phyloP scores from a whole-genome alignment of 92 coral and sea anemone species.

The Porites cylindrica region DNA sequence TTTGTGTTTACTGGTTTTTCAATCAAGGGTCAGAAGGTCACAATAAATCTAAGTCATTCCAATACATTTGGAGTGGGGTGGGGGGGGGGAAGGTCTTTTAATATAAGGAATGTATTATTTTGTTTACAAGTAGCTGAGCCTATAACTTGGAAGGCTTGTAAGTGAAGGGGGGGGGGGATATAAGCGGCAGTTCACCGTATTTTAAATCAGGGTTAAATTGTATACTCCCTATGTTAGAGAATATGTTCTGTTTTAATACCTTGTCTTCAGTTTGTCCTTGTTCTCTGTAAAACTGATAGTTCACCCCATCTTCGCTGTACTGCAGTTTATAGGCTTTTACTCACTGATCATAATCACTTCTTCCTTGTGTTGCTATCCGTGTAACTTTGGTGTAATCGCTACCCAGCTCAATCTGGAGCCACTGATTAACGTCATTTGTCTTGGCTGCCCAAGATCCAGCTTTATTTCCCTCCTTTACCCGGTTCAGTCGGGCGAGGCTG shows the following conservation, averaged over 20 bases:
- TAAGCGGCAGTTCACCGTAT: no score
- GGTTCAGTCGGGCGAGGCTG: neutral
- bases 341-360: neutral
- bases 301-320: neutral
- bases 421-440: neutral
- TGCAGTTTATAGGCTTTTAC: neutral
- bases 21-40: no score
- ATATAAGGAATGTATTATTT: no score
- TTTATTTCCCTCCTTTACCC: neutral
- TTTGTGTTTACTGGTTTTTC: no score
- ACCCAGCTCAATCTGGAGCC: neutral
- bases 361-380: neutral
- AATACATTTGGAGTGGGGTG: no score
- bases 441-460: neutral
- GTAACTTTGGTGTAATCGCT: neutral
- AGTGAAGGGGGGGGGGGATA: no score
- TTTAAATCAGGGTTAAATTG: no score
- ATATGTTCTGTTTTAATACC: neutral
- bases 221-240: no score
- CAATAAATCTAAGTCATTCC: no score
- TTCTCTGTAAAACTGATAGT: neutral
- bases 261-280: neutral
- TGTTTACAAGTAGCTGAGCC: no score
- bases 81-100: no score
- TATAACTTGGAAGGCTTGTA: no score